Evolutionary conservation across 1,140 invertebrate species (phyloP), one percentile per base, ranked within the genome.

Genomic region (Anoplophora glabripennis): DNA sequence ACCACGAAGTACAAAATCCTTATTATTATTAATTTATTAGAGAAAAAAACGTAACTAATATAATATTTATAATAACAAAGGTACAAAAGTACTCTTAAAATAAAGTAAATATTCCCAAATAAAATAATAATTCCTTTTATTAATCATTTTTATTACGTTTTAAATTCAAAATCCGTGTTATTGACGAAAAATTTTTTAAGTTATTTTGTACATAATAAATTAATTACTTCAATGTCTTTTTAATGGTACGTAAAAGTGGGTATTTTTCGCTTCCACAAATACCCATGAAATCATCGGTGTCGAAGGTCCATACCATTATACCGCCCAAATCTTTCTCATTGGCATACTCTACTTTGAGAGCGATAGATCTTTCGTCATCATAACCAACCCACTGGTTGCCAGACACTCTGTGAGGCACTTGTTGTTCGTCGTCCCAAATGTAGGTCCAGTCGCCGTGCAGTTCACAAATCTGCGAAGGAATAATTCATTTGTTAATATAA

Each of bases 271-370:
- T n/a, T 11, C 82, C 78, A 63, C 85, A 89, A 0, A 72, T 59
- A 0, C 83, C 85, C 8, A 61, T 74, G 64, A 88, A 88, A 67
- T 91, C 89, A 65, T 90, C 88, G 42, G 84, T 86, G 59, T 90
- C 88, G 4, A 91, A 79, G 62, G 83, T 84, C 88, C 88, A 91
- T 0, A 87, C 58, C 86, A 89, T 89, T 3, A 78, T 79, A 17
- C 88, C 88, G 45, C 77, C 84, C 1, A 90, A 74, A 38, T 76
- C 76, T 3, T 74, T 65, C 0, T 68, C 53, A 35, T 80, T 75
- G 1, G 80, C 80, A 59, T 80, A 87, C 28, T 84, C 57, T 0
- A 68, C 61, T 59, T 72, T 72, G 33, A 61, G 35, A 7, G 8
- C 47, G 15, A 71, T 64, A 4, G 70, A 76, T 57, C 58, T 18